These are phyloP conservation scores for Pogonophryne albipinna DNA, from an alignment of 2,797 vertebrate genomes.

Conservation along the genomic window DNA sequence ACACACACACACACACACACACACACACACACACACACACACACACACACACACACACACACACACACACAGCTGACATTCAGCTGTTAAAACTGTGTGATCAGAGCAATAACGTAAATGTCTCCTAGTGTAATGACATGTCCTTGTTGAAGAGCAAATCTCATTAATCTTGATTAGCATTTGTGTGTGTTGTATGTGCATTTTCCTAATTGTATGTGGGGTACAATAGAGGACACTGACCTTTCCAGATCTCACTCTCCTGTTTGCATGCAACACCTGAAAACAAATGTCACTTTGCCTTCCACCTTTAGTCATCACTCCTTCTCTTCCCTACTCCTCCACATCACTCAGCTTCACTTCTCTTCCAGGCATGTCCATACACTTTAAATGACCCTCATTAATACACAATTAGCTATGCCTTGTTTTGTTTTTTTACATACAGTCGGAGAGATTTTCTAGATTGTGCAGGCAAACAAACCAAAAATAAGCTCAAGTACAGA, in stretches of 20 bases:
- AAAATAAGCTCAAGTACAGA: constrained; percentile 41
- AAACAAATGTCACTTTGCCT: constrained; percentile 50
- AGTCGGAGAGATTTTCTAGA: constrained; percentile 38
- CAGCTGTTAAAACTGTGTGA: constrained; percentile 35
- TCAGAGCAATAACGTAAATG: constrained; percentile 60
- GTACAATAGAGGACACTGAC: constrained; percentile 55
- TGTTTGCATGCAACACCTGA: constrained; percentile 44
- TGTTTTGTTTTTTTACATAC: constrained; percentile 9
- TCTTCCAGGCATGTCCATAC: constrained; percentile 8
- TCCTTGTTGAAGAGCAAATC: constrained; percentile 51
- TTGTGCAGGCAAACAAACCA: constrained; percentile 42
- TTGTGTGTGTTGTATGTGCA: constrained; percentile 13
- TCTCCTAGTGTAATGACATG: constrained; percentile 54
- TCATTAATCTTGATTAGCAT: constrained; percentile 67
- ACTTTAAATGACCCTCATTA: constrained; percentile 22
- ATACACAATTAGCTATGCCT: constrained; percentile 23
- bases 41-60: not conserved
- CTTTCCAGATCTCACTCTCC: constrained; percentile 50
- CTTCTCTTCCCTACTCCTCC: not conserved
- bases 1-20: not conserved
- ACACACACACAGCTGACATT: not conserved
- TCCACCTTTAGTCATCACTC: constrained; percentile 42
- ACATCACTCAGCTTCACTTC: constrained; percentile 21
- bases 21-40: not conserved
- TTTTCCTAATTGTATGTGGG: constrained; percentile 24